Evolutionary conservation across 2,797 vertebrate species (phyloP), one percentile per base, ranked within the genome.

Genomic region (Rhinatrema bivittatum): DNA sequence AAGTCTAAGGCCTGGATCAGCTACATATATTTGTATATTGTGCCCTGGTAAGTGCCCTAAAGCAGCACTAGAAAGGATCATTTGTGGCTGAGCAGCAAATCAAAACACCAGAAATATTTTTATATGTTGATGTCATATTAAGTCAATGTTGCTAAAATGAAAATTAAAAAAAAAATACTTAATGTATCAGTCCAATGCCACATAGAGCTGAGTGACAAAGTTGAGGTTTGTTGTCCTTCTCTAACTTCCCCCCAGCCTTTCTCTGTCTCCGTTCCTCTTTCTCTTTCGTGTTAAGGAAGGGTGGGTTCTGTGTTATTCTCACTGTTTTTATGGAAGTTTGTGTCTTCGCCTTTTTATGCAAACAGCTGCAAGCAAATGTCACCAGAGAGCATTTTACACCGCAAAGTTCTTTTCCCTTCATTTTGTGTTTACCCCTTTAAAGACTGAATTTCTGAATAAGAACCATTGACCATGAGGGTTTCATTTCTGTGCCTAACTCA

Each of bases 81-180:
- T 74, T 55, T 62, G 73, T 82, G 77, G 82, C 81, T 79, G 70
- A 70, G 50, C 61, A 72, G 71, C 50, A 65, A 80, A 71, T 74
- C 65, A 65, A 72, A 74, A 78, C 64, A 53, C 78, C 79, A 79
- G 82, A 84, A 82, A 78, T 87, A 82, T 84, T 86, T 84, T 82
- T 85, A 76, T 86, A 87, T 81, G 74, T 85, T 82, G 72, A 79
- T 79, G 74, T 83, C 77, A 77, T 82, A 79, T 81, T 82, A 70
- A 50, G 71, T 78, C 75, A 82, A 78, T 74, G 80, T 85, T 87
- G 77, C 76, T 81, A 65, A 76, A 75, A 82, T 79, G 75, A 66
- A 75, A 78, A 89, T 68, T 53, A n/a, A n/a, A 54, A 81, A 72
- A 78, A 68, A 62, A 72, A 68, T 70, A 79, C 70, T 79, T 76